Conservation (phyloP, 1,140 invertebrate genomes). For the Drosophila parabipectinata region DNA sequence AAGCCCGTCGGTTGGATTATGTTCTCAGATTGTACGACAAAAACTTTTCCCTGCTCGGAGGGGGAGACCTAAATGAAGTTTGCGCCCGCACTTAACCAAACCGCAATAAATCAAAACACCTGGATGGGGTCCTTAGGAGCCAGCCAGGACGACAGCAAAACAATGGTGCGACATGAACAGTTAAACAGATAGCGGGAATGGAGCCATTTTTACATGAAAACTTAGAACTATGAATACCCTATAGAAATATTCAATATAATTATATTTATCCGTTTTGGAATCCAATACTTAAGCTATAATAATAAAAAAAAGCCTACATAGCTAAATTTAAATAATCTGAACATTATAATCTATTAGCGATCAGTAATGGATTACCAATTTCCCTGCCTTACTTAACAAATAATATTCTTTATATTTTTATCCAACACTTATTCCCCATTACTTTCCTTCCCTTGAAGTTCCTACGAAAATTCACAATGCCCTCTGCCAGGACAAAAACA, state of each 20-base stretch:
- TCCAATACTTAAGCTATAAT: too few relatives aligned
- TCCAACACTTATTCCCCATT: too few relatives aligned
- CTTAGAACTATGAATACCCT: background rate
- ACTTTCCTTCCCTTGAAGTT: background rate
- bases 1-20: conserved; percentile 15
- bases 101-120: conserved; percentile 79
- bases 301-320: too few relatives aligned
- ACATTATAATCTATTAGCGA: too few relatives aligned
- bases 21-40: conserved; percentile 16
- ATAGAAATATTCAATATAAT: background rate
- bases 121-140: conserved; percentile 54
- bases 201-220: background rate
- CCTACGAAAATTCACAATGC: background rate
- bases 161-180: conserved; percentile 36
- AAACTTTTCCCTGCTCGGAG: conserved; percentile 34
- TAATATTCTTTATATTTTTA: too few relatives aligned
- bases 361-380: too few relatives aligned
- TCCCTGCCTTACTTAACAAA: too few relatives aligned
- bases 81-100: conserved; percentile 71
- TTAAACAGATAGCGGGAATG: conserved; percentile 24
- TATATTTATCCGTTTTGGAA: too few relatives aligned
- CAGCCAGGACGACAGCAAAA: conserved; percentile 27
- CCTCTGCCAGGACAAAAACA: conserved; percentile 1
- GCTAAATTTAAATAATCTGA: background rate
- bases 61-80: conserved; percentile 69